These are phyloP conservation scores for Alloplasta piceator DNA, from an alignment of 2,888 invertebrate genomes.

Conservation along the genomic window DNA sequence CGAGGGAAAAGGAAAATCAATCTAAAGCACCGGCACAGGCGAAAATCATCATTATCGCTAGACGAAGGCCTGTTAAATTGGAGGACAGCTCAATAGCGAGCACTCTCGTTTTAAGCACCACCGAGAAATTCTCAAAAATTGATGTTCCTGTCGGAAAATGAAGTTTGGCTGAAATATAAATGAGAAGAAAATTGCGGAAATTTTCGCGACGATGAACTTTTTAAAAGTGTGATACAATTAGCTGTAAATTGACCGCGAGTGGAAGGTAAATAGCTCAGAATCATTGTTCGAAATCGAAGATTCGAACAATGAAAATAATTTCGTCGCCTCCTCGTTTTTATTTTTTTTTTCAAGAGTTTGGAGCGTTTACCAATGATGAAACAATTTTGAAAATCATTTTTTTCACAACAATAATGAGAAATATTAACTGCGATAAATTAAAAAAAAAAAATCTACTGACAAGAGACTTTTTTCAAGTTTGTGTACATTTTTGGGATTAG, in stretches of 20 bases:
- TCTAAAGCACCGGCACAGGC: constrained; percentile 48
- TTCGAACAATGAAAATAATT: no score
- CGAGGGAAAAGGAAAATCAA: constrained; percentile 61
- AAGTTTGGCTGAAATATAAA: constrained; percentile 25
- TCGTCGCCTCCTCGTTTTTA: no score
- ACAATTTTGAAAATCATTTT: no score
- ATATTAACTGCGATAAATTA: no score
- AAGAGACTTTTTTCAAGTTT: no score
- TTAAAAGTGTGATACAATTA: background rate
- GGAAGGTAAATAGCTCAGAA: background rate
- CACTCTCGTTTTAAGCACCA: constrained; percentile 60
- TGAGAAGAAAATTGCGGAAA: no score
- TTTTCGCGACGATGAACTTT: no score
- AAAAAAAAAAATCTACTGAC: no score
- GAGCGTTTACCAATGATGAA: no score
- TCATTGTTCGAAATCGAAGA: background rate
- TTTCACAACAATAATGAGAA: no score
- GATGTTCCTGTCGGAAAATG: constrained; percentile 21
- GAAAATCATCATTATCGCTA: constrained; percentile 68
- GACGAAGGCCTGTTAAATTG: constrained; percentile 73
- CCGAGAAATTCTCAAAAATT: background rate
- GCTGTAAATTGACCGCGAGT: background rate
- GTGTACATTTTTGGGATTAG: no score
- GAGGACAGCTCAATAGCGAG: constrained; percentile 70
- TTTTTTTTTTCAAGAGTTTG: no score